These are phyloP conservation scores for Perccottus glenii DNA, from an alignment of 2,113 vertebrate genomes.

Conservation along the genomic window DNA sequence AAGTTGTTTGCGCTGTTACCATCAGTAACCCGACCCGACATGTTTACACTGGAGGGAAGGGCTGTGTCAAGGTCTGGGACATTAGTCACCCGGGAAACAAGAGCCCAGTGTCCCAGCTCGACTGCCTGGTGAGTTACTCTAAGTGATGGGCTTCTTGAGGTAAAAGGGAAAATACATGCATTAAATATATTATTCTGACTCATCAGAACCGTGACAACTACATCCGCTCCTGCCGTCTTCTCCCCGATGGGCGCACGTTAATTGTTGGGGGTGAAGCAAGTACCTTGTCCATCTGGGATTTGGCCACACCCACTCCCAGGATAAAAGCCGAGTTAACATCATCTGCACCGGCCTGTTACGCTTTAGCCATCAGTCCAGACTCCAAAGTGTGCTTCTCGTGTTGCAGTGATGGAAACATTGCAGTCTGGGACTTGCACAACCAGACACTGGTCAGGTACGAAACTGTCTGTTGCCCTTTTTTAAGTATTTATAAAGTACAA, in stretches of 20 bases:
- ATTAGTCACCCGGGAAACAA: slow-evolving; percentile 98
- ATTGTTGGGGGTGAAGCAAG: slow-evolving; percentile 96
- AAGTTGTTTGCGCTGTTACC: slow-evolving; percentile 96
- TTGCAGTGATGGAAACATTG: slow-evolving; percentile 97
- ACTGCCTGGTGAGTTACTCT: slow-evolving; percentile 87
- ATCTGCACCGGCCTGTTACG: slow-evolving; percentile 94
- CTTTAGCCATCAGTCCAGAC: slow-evolving; percentile 95
- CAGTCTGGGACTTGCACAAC: slow-evolving; percentile 97
- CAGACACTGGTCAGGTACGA: slow-evolving; percentile 93
- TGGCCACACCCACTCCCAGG: slow-evolving; percentile 92
- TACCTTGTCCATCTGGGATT: slow-evolving; percentile 96
- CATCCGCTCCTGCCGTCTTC: slow-evolving; percentile 96
- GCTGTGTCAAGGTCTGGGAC: slow-evolving; percentile 98
- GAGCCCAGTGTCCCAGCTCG: slow-evolving; percentile 95
- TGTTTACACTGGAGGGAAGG: slow-evolving; percentile 95
- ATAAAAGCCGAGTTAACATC: slow-evolving; percentile 98
- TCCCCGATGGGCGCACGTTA: slow-evolving; percentile 93
- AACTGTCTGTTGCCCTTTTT: slow-evolving; percentile 3
- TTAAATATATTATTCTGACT: neutral
- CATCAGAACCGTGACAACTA: slow-evolving; percentile 95
- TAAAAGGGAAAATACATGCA: too few species aligned
- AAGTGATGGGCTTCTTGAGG: neutral
- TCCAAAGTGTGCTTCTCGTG: slow-evolving; percentile 99
- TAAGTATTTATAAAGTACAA: neutral
- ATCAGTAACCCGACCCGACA: slow-evolving; percentile 97